A percentile compares a stretch with the other conserved stretches of the same genome.
Conservation (phyloP, 2,797 vertebrate genomes). For the Acomys russatus region DNA sequence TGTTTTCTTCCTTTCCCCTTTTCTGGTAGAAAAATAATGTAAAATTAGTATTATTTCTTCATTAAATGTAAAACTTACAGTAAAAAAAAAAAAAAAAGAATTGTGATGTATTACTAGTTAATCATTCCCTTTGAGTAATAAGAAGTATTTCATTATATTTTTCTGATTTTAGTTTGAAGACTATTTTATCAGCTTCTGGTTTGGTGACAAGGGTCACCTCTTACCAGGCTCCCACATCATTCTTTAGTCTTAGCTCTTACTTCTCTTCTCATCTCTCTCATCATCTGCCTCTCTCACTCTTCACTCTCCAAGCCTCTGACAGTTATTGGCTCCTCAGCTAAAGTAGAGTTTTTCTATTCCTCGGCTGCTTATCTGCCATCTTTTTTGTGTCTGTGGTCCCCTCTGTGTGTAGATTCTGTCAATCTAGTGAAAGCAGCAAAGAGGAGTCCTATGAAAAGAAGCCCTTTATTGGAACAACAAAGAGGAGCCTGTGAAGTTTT, state of each 20-base stretch:
- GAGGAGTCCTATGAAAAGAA: background rate
- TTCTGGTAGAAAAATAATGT: background rate
- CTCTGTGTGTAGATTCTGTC: background rate
- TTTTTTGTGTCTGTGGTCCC: background rate
- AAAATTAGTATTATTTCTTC: slow-evolving; percentile 17
- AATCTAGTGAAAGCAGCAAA: background rate
- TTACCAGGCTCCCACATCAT: background rate
- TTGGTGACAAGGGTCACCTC: background rate
- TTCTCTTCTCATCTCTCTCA: background rate
- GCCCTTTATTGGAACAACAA: background rate
- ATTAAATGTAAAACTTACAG: slow-evolving; percentile 11
- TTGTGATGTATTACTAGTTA: background rate
- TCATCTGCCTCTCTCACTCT: background rate
- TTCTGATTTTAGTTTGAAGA: background rate
- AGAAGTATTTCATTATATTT: background rate
- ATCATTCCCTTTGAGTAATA: background rate
- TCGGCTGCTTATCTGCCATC: background rate
- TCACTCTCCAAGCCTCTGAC: background rate
- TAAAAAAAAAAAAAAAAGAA: too few species aligned
- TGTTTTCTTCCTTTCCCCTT: background rate
- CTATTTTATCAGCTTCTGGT: background rate
- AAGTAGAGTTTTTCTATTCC: background rate
- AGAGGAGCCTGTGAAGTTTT: background rate
- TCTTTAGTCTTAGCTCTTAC: background rate
- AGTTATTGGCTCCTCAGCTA: background rate